These are phyloP conservation scores for Aegypius monachus DNA, from an alignment of 2,113 vertebrate species.

Conservation along the genomic window DNA sequence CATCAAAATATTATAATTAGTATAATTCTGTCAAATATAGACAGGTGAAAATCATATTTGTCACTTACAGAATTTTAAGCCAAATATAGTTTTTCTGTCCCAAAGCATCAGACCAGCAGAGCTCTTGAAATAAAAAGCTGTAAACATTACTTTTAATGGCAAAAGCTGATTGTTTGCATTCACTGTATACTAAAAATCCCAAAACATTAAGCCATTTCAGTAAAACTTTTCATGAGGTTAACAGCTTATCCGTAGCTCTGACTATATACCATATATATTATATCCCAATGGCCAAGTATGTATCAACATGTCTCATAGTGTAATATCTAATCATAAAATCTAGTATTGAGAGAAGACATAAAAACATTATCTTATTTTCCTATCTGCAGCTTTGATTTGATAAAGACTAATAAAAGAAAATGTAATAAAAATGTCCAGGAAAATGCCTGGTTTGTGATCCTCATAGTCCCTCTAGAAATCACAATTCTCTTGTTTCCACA, in stretches of 20 bases:
- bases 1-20: background rate
- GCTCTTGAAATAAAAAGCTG: background rate
- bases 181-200: background rate
- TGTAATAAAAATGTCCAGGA: conserved; percentile 41
- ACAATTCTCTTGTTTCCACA: conserved; percentile 22
- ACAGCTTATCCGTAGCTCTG: background rate
- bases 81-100: background rate
- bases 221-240: background rate
- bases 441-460: conserved; percentile 52
- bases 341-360: background rate
- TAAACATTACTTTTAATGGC: background rate
- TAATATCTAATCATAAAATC: conserved; percentile 26
- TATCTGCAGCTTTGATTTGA: conserved; percentile 21
- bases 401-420: conserved; percentile 48
- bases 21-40: background rate
- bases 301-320: background rate
- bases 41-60: background rate
- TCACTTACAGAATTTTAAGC: background rate
- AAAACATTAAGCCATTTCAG: background rate
- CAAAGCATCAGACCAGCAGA: background rate
- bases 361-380: conserved; percentile 33
- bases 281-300: background rate
- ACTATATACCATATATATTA: background rate
- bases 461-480: conserved; percentile 27
- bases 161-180: background rate